These are phyloP conservation scores for Megatriorchis doriae DNA, from an alignment of 2,113 vertebrate species.

Conservation along the genomic window DNA sequence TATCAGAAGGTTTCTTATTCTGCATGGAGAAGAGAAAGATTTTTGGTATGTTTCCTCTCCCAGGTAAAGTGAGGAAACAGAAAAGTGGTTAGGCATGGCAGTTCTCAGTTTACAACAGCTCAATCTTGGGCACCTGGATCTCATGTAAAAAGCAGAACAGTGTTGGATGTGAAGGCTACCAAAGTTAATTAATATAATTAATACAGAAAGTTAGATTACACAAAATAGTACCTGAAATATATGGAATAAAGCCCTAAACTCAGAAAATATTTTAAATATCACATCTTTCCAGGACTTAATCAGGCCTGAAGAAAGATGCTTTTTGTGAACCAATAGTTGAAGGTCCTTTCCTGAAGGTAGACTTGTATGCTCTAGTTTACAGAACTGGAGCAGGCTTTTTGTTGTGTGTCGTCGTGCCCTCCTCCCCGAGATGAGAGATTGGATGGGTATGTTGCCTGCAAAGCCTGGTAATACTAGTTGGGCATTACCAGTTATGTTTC, in stretches of 20 bases:
- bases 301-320: neutral
- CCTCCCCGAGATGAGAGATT: neutral
- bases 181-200: neutral
- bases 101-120: neutral
- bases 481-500: neutral
- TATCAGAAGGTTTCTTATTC: neutral
- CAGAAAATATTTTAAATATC: neutral
- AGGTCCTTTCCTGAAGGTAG: neutral
- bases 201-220: neutral
- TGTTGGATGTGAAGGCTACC: neutral
- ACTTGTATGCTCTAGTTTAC: neutral
- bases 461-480: neutral
- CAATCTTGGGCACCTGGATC: neutral
- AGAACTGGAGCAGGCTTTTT: neutral
- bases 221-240: neutral
- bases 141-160: neutral
- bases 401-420: fast-evolving
- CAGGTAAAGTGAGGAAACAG: neutral
- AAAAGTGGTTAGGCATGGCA: neutral
- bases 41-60: neutral
- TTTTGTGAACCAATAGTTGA: neutral
- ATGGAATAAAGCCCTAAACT: neutral
- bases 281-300: neutral
- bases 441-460: neutral
- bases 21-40: neutral